Percentiles rank a stretch among this genome's conserved stretches.
phyloP scores from a whole-genome alignment of 2,797 vertebrate species.

The Choloepus didactylus region DNA sequence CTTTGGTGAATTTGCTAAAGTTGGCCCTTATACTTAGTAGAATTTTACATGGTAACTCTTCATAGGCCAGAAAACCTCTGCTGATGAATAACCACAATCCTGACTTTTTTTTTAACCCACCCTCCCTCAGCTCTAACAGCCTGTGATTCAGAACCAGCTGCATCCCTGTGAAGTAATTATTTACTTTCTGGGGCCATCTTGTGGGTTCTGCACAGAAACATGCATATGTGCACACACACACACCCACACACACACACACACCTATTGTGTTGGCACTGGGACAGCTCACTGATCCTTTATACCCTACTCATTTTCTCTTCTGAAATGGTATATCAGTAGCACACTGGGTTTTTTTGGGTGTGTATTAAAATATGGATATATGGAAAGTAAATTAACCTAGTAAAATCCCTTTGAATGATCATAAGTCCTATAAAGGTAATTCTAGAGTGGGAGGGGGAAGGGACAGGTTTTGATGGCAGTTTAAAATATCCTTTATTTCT shows the following conservation, averaged over 20 bases:
- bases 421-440: slow-evolving; percentile 77
- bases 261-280: slow-evolving; percentile 34
- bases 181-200: slow-evolving; percentile 62
- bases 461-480: slow-evolving; percentile 69
- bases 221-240: neutral
- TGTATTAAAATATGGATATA: slow-evolving; percentile 71
- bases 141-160: slow-evolving; percentile 45
- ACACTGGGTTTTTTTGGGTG: slow-evolving; percentile 66
- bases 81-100: slow-evolving; percentile 42
- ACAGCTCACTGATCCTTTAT: slow-evolving; percentile 75
- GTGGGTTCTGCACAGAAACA: neutral
- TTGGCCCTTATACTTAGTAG: neutral
- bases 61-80: slow-evolving; percentile 52
- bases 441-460: slow-evolving; percentile 64
- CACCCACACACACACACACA: neutral
- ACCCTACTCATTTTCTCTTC: slow-evolving; percentile 74
- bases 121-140: slow-evolving; percentile 2
- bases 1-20: slow-evolving; percentile 53
- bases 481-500: slow-evolving; percentile 82
- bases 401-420: slow-evolving; percentile 76
- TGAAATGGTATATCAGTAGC: slow-evolving; percentile 75
- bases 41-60: slow-evolving; percentile 42
- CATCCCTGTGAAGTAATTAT: slow-evolving; percentile 60
- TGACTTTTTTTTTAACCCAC: neutral
- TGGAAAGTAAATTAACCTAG: slow-evolving; percentile 77